phyloP scores from a whole-genome alignment of 2,113 vertebrate species.

The Ptyas mucosa region DNA sequence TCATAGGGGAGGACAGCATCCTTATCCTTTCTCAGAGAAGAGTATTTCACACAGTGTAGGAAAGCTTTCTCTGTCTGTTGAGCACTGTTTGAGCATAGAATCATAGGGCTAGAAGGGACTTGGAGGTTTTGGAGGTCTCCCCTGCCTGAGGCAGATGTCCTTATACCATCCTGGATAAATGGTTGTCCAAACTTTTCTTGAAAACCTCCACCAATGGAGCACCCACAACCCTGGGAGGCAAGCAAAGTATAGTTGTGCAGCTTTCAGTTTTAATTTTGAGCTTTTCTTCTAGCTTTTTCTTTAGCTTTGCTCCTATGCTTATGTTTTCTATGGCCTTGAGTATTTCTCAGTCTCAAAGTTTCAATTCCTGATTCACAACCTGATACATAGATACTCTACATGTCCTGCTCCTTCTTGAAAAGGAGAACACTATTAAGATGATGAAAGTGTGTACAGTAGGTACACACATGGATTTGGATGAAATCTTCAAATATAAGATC shows the following conservation, averaged over 20 bases:
- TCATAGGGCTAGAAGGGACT: not conserved
- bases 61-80: not conserved
- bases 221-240: not conserved
- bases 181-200: not conserved
- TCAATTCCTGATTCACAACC: not conserved
- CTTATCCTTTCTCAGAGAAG: not conserved
- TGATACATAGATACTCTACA: not conserved
- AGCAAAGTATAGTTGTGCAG: not conserved
- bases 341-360: not conserved
- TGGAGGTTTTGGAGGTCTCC: not conserved
- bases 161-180: not conserved
- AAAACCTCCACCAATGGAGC: not conserved
- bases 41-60: not conserved
- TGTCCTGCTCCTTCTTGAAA: not conserved
- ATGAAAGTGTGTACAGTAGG: not conserved
- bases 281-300: not conserved
- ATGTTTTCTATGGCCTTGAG: not conserved
- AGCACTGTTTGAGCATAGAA: not conserved
- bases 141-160: not conserved
- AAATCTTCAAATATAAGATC: not conserved
- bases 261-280: not conserved
- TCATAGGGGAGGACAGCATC: not conserved
- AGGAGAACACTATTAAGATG: not conserved
- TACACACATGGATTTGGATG: not conserved
- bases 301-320: not conserved